These are phyloP conservation scores for Corythornis cristatus DNA, from an alignment of 2,113 vertebrate species.

Conservation along the genomic window DNA sequence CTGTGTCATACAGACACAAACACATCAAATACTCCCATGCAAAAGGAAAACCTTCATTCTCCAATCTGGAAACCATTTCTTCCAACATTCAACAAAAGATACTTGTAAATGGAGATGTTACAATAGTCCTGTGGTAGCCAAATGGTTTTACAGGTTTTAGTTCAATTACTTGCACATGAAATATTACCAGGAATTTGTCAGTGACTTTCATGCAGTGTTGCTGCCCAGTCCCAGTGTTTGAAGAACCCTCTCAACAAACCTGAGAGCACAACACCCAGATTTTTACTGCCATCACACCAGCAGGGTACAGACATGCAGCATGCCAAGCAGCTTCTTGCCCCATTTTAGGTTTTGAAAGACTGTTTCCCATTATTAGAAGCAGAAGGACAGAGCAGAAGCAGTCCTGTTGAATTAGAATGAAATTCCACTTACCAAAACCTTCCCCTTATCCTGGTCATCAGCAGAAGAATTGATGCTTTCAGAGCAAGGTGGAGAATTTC, in stretches of 20 bases:
- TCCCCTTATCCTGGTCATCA: too few species aligned
- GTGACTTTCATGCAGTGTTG: background rate
- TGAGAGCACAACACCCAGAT: background rate
- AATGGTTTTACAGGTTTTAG: background rate
- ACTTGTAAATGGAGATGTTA: background rate
- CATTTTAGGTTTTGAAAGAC: background rate
- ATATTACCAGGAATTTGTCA: background rate
- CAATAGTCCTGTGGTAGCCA: background rate
- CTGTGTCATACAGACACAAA: background rate
- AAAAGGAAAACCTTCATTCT: background rate
- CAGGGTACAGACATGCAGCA: rapidly evolving
- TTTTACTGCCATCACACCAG: background rate
- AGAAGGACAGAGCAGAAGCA: background rate
- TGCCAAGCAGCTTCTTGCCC: background rate
- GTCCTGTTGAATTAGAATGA: too few species aligned
- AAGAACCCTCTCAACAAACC: background rate
- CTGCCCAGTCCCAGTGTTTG: background rate
- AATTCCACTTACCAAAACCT: too few species aligned
- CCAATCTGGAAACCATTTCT: background rate
- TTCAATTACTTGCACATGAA: background rate
- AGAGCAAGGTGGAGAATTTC: too few species aligned
- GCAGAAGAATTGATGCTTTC: too few species aligned
- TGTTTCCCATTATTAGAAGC: background rate
- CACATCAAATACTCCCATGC: background rate
- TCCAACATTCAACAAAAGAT: background rate